phyloP scores from a whole-genome alignment of 2,888 invertebrate genomes.

The Pristionchus arcanus region DNA sequence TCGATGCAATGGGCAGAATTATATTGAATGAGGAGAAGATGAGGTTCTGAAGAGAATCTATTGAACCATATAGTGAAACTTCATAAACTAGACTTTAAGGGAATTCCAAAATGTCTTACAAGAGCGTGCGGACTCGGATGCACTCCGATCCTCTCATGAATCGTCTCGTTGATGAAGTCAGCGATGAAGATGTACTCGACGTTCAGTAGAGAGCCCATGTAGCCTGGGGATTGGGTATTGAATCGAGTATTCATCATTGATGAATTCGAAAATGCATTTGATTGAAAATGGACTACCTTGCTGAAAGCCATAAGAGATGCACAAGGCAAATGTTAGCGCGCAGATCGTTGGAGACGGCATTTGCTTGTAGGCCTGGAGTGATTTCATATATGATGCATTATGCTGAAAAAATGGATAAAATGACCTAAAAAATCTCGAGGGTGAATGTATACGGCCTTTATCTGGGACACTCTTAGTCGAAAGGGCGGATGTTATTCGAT shows the following conservation, averaged over 20 bases:
- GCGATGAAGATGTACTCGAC: constrained; percentile 69
- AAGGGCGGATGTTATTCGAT: not conserved
- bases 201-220: constrained; percentile 71
- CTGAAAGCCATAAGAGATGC: not conserved
- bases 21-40: constrained; percentile 70
- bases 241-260: too few species aligned
- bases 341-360: not conserved
- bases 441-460: not conserved
- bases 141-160: constrained; percentile 62
- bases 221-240: constrained; percentile 56
- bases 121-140: constrained; percentile 62
- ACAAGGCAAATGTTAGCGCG: not conserved
- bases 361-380: not conserved
- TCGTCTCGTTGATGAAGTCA: constrained; percentile 68
- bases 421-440: too few species aligned
- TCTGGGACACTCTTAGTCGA: not conserved
- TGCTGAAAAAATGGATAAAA: not conserved
- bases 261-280: not conserved
- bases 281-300: not conserved
- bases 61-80: not conserved
- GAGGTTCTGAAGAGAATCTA: constrained; percentile 64
- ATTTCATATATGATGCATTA: too few species aligned
- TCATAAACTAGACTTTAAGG: not conserved
- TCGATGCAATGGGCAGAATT: constrained; percentile 69
- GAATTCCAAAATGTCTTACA: constrained; percentile 58